These are phyloP conservation scores for Rhea pennata DNA, from an alignment of 2,113 vertebrate species.

Conservation along the genomic window DNA sequence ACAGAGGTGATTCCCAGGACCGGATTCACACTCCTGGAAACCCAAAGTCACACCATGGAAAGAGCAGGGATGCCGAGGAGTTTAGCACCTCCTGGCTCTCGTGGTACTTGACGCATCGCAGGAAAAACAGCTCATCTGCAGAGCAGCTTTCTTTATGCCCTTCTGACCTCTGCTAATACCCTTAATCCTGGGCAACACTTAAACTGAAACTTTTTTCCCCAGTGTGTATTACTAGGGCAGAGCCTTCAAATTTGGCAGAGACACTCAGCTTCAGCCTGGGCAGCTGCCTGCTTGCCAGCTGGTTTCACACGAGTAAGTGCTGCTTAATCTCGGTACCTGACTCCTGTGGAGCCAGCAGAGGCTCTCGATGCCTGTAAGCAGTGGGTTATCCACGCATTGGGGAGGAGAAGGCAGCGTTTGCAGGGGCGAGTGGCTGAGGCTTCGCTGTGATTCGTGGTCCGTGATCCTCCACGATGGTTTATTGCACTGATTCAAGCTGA, in stretches of 20 bases:
- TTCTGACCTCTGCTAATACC: not conserved
- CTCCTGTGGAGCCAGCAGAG: not conserved
- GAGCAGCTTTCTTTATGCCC: not conserved
- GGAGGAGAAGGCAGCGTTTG: not conserved
- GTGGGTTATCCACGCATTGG: not conserved
- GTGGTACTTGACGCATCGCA: not conserved
- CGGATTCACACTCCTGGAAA: not conserved
- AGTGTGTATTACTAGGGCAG: not conserved
- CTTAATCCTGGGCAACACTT: not conserved
- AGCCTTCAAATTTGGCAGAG: not conserved
- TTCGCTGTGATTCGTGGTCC: not conserved
- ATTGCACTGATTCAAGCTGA: accelerated
- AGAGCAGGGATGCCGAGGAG: not conserved
- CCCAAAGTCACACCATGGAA: not conserved
- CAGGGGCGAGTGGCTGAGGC: accelerated
- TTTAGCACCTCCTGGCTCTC: not conserved
- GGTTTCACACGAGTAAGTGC: not conserved
- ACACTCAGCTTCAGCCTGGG: accelerated
- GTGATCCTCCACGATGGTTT: not conserved
- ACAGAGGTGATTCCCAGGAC: accelerated
- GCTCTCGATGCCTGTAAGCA: not conserved
- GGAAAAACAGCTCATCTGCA: not conserved
- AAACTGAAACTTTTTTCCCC: not conserved
- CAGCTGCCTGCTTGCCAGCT: not conserved
- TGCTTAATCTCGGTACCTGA: not conserved